Conservation (phyloP, 2,888 invertebrate genomes). For the Resseliella maxima region DNA sequence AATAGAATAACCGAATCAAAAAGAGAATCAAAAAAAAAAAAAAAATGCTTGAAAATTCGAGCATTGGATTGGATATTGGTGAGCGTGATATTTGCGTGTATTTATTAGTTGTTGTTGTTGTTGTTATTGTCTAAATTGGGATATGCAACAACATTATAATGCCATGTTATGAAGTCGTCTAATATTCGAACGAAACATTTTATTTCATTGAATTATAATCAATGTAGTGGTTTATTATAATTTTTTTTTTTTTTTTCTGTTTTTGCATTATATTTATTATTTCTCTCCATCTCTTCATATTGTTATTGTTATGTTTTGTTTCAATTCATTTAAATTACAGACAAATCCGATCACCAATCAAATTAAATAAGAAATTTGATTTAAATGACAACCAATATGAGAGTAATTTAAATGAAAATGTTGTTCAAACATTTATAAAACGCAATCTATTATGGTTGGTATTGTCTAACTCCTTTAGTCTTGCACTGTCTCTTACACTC, state of each 20-base stretch:
- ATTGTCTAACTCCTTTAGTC: no score
- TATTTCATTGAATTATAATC: not conserved
- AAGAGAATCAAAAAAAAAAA: not conserved
- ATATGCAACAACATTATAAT: slow-evolving; percentile 8
- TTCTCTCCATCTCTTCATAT: no score
- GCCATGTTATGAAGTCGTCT: slow-evolving; percentile 11
- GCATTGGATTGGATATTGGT: not conserved
- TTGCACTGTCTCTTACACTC: no score
- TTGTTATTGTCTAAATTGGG: not conserved
- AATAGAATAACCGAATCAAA: no score
- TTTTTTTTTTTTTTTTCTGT: no score
- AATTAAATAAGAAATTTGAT: not conserved
- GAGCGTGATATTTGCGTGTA: not conserved
- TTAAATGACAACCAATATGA: not conserved
- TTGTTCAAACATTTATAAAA: not conserved
- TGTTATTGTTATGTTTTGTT: no score
- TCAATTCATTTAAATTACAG: no score
- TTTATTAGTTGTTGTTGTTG: no score
- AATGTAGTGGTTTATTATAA: not conserved
- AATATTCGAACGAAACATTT: not conserved
- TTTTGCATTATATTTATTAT: not conserved
- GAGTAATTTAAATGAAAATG: not conserved
- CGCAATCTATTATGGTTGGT: not conserved
- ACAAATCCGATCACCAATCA: not conserved
- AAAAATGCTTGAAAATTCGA: not conserved